Percentiles rank a stretch among this genome's conserved stretches.
Conservation (phyloP, 2,797 vertebrate species). For the Acanthiza pusilla region DNA sequence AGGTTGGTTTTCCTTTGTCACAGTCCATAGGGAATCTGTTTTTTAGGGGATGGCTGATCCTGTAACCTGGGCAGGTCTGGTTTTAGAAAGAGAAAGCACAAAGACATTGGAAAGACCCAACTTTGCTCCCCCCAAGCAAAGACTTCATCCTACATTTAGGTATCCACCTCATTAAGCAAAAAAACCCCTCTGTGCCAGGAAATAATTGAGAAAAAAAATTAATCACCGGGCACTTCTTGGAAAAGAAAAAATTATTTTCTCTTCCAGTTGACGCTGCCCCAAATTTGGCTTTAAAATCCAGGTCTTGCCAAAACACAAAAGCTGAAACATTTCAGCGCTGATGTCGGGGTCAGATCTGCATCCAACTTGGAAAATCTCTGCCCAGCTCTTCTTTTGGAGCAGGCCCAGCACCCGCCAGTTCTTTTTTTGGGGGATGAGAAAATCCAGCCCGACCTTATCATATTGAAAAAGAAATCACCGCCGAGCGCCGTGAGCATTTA, state of each 20-base stretch:
- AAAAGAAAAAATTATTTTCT: background rate
- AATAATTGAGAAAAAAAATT: background rate
- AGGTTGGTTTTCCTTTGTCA: background rate
- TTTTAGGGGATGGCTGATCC: background rate
- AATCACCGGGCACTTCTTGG: background rate
- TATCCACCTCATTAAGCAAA: background rate
- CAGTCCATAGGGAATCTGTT: fast-evolving
- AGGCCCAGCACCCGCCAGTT: background rate
- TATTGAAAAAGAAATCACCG: background rate
- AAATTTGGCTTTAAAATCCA: background rate
- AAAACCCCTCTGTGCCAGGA: background rate
- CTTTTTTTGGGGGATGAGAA: background rate
- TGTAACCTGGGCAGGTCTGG: background rate
- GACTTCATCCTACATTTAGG: background rate
- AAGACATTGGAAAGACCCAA: background rate
- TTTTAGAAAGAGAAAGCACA: background rate
- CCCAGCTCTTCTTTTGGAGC: background rate
- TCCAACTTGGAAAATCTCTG: background rate
- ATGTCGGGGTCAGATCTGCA: background rate
- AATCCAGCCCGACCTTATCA: background rate
- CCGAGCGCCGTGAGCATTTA: fast-evolving
- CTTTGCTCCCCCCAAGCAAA: background rate
- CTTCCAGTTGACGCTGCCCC: background rate
- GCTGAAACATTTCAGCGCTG: background rate
- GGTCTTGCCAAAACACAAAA: background rate